Conservation (phyloP, 2,797 vertebrate genomes). For the Mastacembelus armatus region DNA sequence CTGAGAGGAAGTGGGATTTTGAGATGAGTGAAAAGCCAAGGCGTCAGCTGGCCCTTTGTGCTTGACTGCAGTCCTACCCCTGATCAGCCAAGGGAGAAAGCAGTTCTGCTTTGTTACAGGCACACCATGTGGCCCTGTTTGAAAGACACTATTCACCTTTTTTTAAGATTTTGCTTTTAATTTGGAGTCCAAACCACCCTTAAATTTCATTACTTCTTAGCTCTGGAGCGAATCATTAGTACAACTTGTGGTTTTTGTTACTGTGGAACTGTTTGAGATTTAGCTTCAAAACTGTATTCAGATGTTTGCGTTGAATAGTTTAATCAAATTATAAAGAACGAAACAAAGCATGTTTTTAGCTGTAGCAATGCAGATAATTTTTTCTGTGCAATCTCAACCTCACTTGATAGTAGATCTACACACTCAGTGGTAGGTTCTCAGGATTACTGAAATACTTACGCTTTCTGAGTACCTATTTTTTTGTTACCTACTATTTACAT, state of each 20-base stretch:
- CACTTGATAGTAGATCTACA: too few species aligned
- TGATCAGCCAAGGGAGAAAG: slow-evolving; percentile 84
- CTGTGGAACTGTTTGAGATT: slow-evolving; percentile 7
- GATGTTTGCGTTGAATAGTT: slow-evolving; percentile 23
- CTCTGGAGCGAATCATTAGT: slow-evolving; percentile 42
- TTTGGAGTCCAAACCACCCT: slow-evolving; percentile 62
- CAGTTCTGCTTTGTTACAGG: slow-evolving; percentile 81
- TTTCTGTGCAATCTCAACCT: not conserved
- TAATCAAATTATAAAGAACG: slow-evolving; percentile 7
- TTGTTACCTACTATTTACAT: not conserved
- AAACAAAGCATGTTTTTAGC: not conserved
- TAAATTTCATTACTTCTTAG: slow-evolving; percentile 59
- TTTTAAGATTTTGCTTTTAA: slow-evolving; percentile 46
- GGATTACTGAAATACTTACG: not conserved
- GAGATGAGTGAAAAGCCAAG: slow-evolving; percentile 81
- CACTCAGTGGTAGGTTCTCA: too few species aligned
- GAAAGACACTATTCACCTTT: slow-evolving; percentile 68
- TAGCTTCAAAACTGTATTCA: not conserved
- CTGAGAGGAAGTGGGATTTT: slow-evolving; percentile 83
- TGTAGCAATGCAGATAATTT: not conserved
- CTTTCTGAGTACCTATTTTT: not conserved
- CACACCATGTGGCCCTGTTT: slow-evolving; percentile 79
- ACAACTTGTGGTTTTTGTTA: slow-evolving; percentile 31
- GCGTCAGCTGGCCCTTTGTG: slow-evolving; percentile 86
- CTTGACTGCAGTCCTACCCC: slow-evolving; percentile 76